A percentile compares a stretch with the other conserved stretches of the same genome.
Conservation (phyloP, 2,797 vertebrate species). For the Eospalax fontanierii region DNA sequence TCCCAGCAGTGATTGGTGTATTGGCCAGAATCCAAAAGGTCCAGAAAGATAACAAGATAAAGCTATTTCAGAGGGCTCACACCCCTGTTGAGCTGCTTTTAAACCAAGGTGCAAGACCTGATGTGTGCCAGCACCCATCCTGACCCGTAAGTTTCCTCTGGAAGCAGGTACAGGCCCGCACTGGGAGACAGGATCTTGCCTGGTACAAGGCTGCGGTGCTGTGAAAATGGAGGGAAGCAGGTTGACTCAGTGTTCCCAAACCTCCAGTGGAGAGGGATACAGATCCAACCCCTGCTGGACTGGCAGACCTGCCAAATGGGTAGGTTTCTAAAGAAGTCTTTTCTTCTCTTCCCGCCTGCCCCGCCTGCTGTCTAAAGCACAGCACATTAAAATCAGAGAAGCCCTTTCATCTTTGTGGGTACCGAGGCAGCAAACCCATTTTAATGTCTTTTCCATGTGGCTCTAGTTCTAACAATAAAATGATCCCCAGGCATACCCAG, state of each 20-base stretch:
- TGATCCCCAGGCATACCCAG: slow-evolving; percentile 81
- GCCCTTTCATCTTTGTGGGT: slow-evolving; percentile 85
- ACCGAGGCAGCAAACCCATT: slow-evolving; percentile 81
- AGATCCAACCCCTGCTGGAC: slow-evolving; percentile 31
- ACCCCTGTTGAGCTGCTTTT: too few relatives aligned
- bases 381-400: slow-evolving; percentile 74
- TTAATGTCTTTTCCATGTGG: slow-evolving; percentile 88
- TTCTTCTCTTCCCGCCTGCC: background rate
- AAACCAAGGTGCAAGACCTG: slow-evolving; percentile 68
- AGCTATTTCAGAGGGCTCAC: slow-evolving; percentile 42
- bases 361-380: background rate
- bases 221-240: background rate
- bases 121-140: slow-evolving; percentile 70
- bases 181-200: slow-evolving; percentile 49
- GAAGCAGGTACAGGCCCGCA: slow-evolving; percentile 57
- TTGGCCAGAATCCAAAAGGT: slow-evolving; percentile 60
- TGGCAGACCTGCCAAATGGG: background rate
- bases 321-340: slow-evolving; percentile 20
- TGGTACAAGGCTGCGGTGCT: slow-evolving; percentile 47
- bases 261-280: background rate
- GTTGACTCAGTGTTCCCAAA: background rate
- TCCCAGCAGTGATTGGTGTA: slow-evolving; percentile 68
- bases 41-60: slow-evolving; percentile 55
- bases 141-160: slow-evolving; percentile 80
- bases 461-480: slow-evolving; percentile 85